Base-by-base conservation (phyloP, 1,140 invertebrate species). In the Stegodyphus dumicola region DNA sequence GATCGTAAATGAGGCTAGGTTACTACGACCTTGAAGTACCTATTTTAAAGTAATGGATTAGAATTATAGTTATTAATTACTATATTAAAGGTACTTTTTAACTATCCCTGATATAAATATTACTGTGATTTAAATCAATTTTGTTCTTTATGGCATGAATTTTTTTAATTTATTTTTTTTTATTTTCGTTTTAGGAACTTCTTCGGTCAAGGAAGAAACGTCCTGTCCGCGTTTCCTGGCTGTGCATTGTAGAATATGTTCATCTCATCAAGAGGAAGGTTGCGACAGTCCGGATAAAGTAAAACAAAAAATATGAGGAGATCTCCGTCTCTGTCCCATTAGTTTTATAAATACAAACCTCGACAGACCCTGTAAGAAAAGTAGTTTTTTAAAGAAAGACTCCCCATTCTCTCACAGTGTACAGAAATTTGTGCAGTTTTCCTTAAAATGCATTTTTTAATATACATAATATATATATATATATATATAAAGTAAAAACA, bases 371-470 rank as follows among this genome's bases (percentile, higher is more conserved):
- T 51, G 56, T 69, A 79, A 13, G 71, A 83, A 83, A 71, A 74
- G 79, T 83, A 83, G 79, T 83, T 83, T 83, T 83, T 83, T 83
- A 83, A 79, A 83, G 17, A 83, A 60, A 15, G 67, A 69, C n/a
- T 74, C 65, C 79, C 71, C 71, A 65, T 53, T 17, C 60, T 64
- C 70, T 60, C 56, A 60, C 56, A 75, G 52, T 75, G 71, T 80
- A 80, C 78, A 80, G 78, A 83, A 60, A 13, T 83, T 83, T 83
- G 79, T 83, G 69, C 79, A 74, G 71, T 83, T 83, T 83, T 83
- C 79, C 79, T 71, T 80, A 80, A 80, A 56, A 80, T 71, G 71
- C 79, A 83, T 83, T 83, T 83, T 79, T 83, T 83, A 83, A 83
- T 83, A 83, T 83, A 79, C 49, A 83, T 83, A 83, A 17, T 74